Evolutionary conservation across 37 sponge, comb jelly and placozoan species (phyloP).

Genomic region (Agelas oroides): DNA sequence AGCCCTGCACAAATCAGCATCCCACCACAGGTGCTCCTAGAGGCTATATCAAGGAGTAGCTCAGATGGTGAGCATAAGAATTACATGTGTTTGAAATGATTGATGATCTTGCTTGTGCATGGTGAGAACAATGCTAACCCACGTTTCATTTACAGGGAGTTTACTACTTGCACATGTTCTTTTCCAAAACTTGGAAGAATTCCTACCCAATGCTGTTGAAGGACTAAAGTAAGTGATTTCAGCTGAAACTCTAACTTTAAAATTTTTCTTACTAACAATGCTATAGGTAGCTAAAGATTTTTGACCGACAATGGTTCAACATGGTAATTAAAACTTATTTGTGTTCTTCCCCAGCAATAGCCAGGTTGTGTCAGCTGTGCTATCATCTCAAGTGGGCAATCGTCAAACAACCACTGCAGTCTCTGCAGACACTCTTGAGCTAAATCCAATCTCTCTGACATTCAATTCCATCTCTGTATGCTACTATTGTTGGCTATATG

Average conservation of each 20-base stretch:
- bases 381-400: slow-evolving; percentile 45
- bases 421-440: not conserved
- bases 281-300: too few relatives aligned
- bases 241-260: not conserved
- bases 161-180: not conserved
- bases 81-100: too few relatives aligned
- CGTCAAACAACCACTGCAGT: not conserved
- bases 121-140: too few relatives aligned
- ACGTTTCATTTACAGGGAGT: too few relatives aligned
- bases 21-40: not conserved
- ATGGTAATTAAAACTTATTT: too few relatives aligned
- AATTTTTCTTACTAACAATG: too few relatives aligned
- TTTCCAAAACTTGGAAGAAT: not conserved
- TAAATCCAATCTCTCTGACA: not conserved
- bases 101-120: too few relatives aligned
- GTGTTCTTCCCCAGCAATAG: slow-evolving; percentile 3
- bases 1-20: not conserved
- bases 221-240: not conserved
- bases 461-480: not conserved
- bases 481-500: not conserved
- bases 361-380: slow-evolving; percentile 40
- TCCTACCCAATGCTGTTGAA: not conserved
- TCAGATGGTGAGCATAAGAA: too few relatives aligned
- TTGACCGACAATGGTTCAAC: too few relatives aligned
- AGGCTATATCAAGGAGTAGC: too few relatives aligned